Evolutionary conservation across 1,140 invertebrate species (phyloP).

Genomic region (Paralvinella palmiformis): DNA sequence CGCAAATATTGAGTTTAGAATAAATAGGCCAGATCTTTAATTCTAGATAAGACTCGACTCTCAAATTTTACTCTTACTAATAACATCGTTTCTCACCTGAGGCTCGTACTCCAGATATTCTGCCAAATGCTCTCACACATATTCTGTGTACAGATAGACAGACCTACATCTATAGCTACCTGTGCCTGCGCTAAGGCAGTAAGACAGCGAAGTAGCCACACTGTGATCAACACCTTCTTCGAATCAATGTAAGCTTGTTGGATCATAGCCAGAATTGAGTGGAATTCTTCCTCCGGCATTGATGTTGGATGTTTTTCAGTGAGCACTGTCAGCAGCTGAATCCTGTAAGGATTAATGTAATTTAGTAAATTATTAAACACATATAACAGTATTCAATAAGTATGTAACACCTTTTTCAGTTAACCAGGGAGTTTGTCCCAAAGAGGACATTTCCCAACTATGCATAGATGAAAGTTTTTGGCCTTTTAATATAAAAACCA

Average conservation of each 20-base stretch:
- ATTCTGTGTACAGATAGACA: neutral
- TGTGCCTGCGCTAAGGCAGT: no score
- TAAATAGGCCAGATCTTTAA: no score
- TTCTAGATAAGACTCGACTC: no score
- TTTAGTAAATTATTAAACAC: no score
- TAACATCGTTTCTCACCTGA: neutral
- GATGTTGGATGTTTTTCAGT: neutral
- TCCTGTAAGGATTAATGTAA: neutral
- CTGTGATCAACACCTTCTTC: neutral
- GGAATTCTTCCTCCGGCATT: neutral
- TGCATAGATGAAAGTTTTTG: no score
- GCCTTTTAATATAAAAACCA: no score
- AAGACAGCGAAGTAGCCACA: neutral
- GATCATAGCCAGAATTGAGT: neutral
- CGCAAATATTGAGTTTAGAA: no score
- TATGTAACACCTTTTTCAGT: no score
- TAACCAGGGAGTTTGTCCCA: no score
- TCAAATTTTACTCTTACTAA: neutral
- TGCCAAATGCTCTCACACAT: neutral
- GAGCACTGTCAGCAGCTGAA: neutral
- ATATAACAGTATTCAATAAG: no score
- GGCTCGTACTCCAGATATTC: neutral
- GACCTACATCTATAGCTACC: no score
- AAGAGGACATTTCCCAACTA: no score
- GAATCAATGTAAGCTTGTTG: neutral